phyloP scores from a whole-genome alignment of 2,797 vertebrate species.

The Gobio occitaniae region DNA sequence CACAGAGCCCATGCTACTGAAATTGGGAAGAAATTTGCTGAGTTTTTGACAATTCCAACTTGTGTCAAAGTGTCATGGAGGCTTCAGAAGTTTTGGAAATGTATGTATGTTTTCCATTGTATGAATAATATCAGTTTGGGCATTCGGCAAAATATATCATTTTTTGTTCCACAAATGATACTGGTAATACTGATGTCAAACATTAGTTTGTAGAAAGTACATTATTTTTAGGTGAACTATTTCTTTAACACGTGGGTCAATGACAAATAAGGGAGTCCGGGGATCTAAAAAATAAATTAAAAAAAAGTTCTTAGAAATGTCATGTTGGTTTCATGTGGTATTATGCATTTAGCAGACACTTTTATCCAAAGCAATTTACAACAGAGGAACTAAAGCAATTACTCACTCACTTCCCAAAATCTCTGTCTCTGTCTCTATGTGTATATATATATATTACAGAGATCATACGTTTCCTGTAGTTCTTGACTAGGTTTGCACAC shows the following conservation, averaged over 20 bases:
- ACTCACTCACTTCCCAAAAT: no score
- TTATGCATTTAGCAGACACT: no score
- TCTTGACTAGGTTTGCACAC: no score
- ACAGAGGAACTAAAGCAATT: no score
- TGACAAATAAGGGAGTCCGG: background rate
- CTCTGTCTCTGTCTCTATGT: no score
- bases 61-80: background rate
- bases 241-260: background rate
- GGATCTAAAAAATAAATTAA: background rate
- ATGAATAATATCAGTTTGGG: background rate
- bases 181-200: no score
- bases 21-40: conserved; percentile 48
- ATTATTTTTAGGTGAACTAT: background rate
- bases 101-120: background rate
- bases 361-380: no score
- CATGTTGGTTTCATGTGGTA: background rate
- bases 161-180: background rate
- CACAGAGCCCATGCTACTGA: conserved; percentile 22
- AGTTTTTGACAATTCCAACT: conserved; percentile 25
- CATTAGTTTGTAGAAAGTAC: background rate
- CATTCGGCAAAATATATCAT: background rate
- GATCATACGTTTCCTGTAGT: no score
- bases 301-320: background rate
- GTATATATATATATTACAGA: no score
- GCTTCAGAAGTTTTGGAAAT: background rate